These are phyloP conservation scores for Hirundo rustica DNA, from an alignment of 2,797 vertebrate genomes.

Conservation along the genomic window DNA sequence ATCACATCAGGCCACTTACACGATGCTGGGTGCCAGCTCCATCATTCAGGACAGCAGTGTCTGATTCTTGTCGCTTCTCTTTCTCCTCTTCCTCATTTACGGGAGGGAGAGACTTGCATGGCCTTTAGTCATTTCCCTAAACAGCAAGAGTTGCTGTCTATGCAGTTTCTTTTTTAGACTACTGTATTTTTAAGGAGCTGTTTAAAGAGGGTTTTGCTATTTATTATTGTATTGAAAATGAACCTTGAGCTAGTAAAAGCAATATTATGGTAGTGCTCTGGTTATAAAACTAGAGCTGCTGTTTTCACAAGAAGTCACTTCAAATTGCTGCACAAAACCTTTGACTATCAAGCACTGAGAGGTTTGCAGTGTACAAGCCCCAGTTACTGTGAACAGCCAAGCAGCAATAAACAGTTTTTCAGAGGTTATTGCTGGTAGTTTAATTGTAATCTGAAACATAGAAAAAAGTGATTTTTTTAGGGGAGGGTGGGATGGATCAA, in stretches of 20 bases:
- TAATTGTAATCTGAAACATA: background rate
- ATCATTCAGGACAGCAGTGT: background rate
- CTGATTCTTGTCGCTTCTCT: background rate
- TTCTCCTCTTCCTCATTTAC: conserved; percentile 42
- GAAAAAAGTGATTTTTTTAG: background rate
- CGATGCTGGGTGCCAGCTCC: background rate
- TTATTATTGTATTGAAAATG: conserved; percentile 43
- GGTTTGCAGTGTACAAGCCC: background rate
- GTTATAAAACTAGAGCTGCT: conserved; percentile 32
- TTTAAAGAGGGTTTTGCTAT: conserved; percentile 36
- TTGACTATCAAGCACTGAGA: background rate
- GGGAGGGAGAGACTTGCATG: background rate
- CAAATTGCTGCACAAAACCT: background rate
- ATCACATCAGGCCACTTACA: conserved; percentile 58
- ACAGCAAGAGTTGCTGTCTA: conserved; percentile 48
- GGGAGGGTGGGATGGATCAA: background rate
- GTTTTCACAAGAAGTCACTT: background rate
- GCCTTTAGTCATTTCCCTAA: conserved; percentile 31
- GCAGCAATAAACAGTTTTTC: background rate
- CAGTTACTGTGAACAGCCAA: background rate
- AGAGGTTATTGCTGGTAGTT: background rate
- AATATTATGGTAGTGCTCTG: conserved; percentile 6
- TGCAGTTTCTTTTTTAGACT: conserved; percentile 38
- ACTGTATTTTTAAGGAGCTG: conserved; percentile 42
- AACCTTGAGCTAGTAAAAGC: conserved; percentile 46